These are phyloP conservation scores for Microtus agrestis DNA, from an alignment of 2,797 vertebrate genomes.

Conservation along the genomic window DNA sequence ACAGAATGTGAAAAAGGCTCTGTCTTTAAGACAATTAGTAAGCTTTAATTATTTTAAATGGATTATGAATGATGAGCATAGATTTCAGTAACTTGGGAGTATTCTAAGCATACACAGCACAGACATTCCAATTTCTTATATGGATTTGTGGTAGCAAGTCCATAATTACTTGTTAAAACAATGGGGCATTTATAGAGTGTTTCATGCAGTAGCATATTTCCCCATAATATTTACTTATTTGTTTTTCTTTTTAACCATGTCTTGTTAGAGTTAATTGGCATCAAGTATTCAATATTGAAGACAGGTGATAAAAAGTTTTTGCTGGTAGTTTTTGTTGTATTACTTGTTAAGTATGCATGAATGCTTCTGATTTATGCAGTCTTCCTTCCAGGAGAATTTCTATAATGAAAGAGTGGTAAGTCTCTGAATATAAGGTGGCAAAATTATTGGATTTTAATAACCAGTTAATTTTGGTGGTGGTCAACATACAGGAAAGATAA, in stretches of 20 bases:
- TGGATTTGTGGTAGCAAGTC: neutral
- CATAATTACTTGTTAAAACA: constrained; percentile 31
- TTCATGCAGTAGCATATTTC: constrained; percentile 6
- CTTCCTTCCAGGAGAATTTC: neutral
- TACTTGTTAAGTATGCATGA: neutral
- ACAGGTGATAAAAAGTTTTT: neutral
- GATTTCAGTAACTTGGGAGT: neutral
- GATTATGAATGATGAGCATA: constrained; percentile 32
- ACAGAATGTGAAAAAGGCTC: neutral
- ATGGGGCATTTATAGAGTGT: neutral
- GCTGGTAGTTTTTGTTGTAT: neutral
- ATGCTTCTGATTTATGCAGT: neutral
- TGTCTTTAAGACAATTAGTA: neutral
- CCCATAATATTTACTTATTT: neutral
- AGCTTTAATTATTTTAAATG: constrained; percentile 17
- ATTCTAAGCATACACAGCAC: neutral
- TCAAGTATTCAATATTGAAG: neutral
- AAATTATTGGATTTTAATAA: neutral
- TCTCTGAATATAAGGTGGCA: neutral
- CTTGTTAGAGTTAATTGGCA: constrained; percentile 4
- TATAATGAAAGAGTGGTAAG: neutral
- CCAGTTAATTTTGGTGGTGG: constrained; percentile 19
- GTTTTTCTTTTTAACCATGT: constrained; percentile 39
- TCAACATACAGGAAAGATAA: constrained; percentile 2
- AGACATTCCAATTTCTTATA: neutral